phyloP scores from a whole-genome alignment of 1,140 invertebrate genomes.

The Scaptomyza montana region DNA sequence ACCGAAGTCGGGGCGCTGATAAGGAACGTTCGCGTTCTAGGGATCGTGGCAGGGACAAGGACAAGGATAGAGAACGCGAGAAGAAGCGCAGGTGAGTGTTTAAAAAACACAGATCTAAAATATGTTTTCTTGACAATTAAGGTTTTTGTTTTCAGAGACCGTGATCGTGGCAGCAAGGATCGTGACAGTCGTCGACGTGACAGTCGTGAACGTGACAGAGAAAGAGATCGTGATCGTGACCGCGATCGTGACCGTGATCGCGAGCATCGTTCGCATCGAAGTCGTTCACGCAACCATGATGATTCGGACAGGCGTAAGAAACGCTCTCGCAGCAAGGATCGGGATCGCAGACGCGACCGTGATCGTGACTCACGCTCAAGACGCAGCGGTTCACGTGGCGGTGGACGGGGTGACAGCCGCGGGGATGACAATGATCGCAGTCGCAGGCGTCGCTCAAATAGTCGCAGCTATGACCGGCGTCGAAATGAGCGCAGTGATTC shows the following conservation, averaged over 20 bases:
- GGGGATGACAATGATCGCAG: slow-evolving; percentile 54
- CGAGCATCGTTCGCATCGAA: slow-evolving; percentile 79
- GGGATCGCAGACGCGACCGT: slow-evolving; percentile 74
- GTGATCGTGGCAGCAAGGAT: slow-evolving; percentile 56
- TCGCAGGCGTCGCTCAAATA: slow-evolving; percentile 60
- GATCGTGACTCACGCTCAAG: slow-evolving; percentile 67
- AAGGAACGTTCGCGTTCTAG: slow-evolving; percentile 74
- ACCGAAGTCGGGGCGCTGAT: slow-evolving; percentile 42
- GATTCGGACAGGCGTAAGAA: slow-evolving; percentile 64
- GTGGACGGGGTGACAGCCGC: slow-evolving; percentile 32
- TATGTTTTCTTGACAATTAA: slow-evolving; percentile 1
- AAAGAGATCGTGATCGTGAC: slow-evolving; percentile 78
- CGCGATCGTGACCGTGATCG: slow-evolving; percentile 69
- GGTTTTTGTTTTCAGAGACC: slow-evolving; percentile 47
- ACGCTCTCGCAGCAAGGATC: slow-evolving; percentile 76
- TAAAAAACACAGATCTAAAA: too few species aligned
- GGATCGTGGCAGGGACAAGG: slow-evolving; percentile 84
- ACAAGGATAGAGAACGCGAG: slow-evolving; percentile 84
- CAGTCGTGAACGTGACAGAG: slow-evolving; percentile 63
- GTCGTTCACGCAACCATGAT: slow-evolving; percentile 84
- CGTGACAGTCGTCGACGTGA: slow-evolving; percentile 84
- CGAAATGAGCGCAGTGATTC: slow-evolving; percentile 83
- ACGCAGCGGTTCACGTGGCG: slow-evolving; percentile 60
- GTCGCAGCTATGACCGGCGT: slow-evolving; percentile 74
- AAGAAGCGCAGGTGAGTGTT: slow-evolving; percentile 73